Conservation (phyloP, 2,888 invertebrate species). For the Xestia rhomboidea region DNA sequence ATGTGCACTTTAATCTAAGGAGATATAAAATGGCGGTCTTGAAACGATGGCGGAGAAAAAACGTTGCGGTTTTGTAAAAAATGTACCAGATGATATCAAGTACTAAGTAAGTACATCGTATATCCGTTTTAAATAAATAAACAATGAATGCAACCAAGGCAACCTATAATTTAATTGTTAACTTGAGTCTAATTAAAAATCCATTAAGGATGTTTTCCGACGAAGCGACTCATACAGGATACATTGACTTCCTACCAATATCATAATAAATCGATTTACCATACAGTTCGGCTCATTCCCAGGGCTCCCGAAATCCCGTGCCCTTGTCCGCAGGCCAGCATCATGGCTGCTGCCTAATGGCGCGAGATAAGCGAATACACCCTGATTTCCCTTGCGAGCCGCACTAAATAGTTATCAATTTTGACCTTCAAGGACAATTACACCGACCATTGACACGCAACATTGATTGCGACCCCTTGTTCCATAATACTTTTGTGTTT, state of each 20-base stretch:
- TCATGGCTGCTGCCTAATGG: constrained; percentile 79
- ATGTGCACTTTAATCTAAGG: constrained; percentile 47
- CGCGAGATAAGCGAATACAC: constrained; percentile 85
- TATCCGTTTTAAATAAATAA: constrained; percentile 37
- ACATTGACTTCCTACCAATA: constrained; percentile 45
- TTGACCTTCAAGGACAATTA: constrained; percentile 64
- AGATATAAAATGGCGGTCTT: constrained; percentile 22
- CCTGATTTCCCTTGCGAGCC: constrained; percentile 85
- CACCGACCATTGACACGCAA: constrained; percentile 73
- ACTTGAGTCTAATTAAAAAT: constrained; percentile 39
- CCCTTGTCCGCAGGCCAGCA: constrained; percentile 76
- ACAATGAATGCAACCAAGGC: constrained; percentile 15
- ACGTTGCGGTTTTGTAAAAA: constrained; percentile 31
- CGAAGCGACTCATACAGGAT: neutral
- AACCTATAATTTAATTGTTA: constrained; percentile 15
- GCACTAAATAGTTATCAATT: constrained; percentile 71
- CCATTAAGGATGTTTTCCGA: constrained; percentile 26
- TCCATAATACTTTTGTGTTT: constrained; percentile 40
- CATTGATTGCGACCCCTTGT: constrained; percentile 61
- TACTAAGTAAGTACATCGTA: constrained; percentile 19
- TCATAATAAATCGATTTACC: constrained; percentile 61
- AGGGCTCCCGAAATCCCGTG: constrained; percentile 65
- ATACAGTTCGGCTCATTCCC: constrained; percentile 63
- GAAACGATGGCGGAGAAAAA: constrained; percentile 4
- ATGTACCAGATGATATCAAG: constrained; percentile 16